phyloP scores from a whole-genome alignment of 2,888 invertebrate genomes.

The Habroteleia sp. region DNA sequence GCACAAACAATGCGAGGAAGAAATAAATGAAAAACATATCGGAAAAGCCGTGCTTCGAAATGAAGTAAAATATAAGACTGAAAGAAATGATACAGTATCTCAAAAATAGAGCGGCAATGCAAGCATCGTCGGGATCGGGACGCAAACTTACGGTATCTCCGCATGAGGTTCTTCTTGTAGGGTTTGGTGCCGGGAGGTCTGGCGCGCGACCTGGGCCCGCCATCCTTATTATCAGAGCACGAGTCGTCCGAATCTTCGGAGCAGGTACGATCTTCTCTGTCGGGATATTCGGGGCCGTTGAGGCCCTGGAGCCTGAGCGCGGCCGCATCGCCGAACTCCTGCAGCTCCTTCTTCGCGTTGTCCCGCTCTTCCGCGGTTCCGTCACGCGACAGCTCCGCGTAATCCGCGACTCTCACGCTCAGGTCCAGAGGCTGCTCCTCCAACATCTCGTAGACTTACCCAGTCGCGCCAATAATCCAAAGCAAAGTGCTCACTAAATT shows the following conservation, averaged over 20 bases:
- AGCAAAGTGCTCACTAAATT: slow-evolving; percentile 37
- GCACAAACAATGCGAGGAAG: too few relatives aligned
- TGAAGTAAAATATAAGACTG: too few relatives aligned
- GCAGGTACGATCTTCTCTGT: slow-evolving; percentile 83
- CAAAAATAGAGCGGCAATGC: too few relatives aligned
- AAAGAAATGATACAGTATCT: too few relatives aligned
- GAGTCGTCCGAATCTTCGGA: slow-evolving; percentile 93
- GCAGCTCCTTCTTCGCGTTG: slow-evolving; percentile 63
- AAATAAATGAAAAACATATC: too few relatives aligned
- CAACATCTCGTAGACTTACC: slow-evolving; percentile 70
- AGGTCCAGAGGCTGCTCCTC: slow-evolving; percentile 90
- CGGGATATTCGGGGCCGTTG: slow-evolving; percentile 72
- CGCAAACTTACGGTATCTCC: slow-evolving; percentile 93
- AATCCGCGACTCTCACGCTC: slow-evolving; percentile 83
- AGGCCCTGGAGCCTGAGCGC: slow-evolving; percentile 77
- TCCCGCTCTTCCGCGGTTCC: slow-evolving; percentile 79
- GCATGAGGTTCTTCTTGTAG: slow-evolving; percentile 96
- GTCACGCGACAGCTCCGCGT: slow-evolving; percentile 73
- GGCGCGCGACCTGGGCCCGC: slow-evolving; percentile 81
- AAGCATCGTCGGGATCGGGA: too few relatives aligned
- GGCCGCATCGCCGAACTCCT: slow-evolving; percentile 79
- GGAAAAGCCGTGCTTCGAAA: too few relatives aligned
- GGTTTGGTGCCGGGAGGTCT: slow-evolving; percentile 82
- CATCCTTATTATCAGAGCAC: slow-evolving; percentile 84
- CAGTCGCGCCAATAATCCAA: slow-evolving; percentile 32